Evolutionary conservation across 2,888 invertebrate species (phyloP).

Genomic region (Selenia dentaria): DNA sequence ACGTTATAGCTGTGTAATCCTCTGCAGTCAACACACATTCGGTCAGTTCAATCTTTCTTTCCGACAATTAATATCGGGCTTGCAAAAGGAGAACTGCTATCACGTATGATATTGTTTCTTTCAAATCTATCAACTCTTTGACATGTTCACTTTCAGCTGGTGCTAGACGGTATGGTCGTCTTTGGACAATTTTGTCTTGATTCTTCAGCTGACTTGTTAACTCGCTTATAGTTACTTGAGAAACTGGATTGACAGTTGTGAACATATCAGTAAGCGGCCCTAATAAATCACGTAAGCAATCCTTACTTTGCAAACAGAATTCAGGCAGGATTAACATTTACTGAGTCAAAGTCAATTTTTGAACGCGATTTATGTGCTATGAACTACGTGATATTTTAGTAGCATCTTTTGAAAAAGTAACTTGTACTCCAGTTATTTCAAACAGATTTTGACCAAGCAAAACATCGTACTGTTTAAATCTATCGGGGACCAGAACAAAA

Average conservation of each 20-base stretch:
- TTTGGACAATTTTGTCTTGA: not conserved
- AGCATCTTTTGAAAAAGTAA: not conserved
- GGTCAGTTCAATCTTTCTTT: not conserved
- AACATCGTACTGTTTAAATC: not conserved
- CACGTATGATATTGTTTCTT: not conserved
- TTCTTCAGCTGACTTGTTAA: not conserved
- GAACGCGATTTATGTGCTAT: not conserved
- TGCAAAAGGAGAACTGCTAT: not conserved
- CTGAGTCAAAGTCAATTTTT: not conserved
- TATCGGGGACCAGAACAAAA: not conserved
- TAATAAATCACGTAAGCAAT: not conserved
- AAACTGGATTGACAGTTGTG: not conserved
- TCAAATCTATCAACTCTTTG: not conserved
- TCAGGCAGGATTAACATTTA: not conserved
- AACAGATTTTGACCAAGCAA: not conserved
- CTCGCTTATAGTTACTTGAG: not conserved
- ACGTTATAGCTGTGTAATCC: not conserved
- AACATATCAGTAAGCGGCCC: not conserved
- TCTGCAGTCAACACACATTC: not conserved
- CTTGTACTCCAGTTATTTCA: not conserved
- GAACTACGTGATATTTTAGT: not conserved
- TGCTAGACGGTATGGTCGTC: not conserved
- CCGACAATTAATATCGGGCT: not conserved
- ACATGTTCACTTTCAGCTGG: not conserved
- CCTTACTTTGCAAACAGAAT: not conserved